phyloP scores from a whole-genome alignment of 2,888 invertebrate species.

The Cheilosia grossa region DNA sequence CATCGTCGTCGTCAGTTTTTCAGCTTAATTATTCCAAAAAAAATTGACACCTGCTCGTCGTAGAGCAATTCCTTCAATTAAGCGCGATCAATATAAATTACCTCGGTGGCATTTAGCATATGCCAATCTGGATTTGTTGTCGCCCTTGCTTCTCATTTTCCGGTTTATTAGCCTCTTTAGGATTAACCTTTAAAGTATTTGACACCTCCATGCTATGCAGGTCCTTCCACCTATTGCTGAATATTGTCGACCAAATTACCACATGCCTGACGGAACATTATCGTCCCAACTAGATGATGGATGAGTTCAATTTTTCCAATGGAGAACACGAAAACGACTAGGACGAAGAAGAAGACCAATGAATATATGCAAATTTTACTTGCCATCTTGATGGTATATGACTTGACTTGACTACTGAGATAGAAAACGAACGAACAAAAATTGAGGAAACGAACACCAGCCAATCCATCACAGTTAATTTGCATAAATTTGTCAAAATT shows the following conservation, averaged over 20 bases:
- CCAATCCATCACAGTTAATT: constrained; percentile 73
- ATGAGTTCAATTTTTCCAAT: constrained; percentile 48
- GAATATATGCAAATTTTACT: constrained; percentile 63
- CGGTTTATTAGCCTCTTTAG: constrained; percentile 40
- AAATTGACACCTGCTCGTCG: constrained; percentile 42
- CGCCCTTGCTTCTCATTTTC: background rate
- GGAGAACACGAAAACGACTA: constrained; percentile 5
- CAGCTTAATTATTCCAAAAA: constrained; percentile 37
- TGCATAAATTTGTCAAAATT: constrained; percentile 74
- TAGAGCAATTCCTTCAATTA: constrained; percentile 25
- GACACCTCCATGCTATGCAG: constrained; percentile 23
- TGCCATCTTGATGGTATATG: constrained; percentile 24
- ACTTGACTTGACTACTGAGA: background rate
- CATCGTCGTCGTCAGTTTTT: constrained; percentile 34
- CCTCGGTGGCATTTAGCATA: constrained; percentile 28
- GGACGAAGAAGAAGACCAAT: constrained; percentile 20
- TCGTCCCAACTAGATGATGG: constrained; percentile 57
- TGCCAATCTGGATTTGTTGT: constrained; percentile 15
- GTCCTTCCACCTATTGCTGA: constrained; percentile 5
- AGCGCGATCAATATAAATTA: constrained; percentile 63
- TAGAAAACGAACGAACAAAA: constrained; percentile 7
- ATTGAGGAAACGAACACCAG: constrained; percentile 32
- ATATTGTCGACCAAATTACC: constrained; percentile 63
- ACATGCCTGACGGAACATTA: constrained; percentile 66
- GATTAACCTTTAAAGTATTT: constrained; percentile 64